Percentiles rank a stretch among this genome's conserved stretches.
Conservation (phyloP, 2,797 vertebrate genomes). For the Onychomys leucogaster region DNA sequence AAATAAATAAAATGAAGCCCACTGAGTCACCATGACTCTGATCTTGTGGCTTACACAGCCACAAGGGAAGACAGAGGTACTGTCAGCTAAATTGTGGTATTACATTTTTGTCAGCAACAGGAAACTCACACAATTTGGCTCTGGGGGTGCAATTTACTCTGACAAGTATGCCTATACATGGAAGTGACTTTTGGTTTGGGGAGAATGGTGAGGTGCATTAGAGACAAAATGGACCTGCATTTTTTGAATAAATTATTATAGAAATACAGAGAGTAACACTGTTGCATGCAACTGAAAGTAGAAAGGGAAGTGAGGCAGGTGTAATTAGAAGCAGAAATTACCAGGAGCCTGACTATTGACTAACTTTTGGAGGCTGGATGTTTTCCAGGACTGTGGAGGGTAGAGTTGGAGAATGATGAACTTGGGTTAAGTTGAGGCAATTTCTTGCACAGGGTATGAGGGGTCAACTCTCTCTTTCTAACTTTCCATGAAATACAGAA, state of each 20-base stretch:
- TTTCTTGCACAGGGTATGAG: not conserved
- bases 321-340: not conserved
- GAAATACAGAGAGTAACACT: not conserved
- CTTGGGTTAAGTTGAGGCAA: not conserved
- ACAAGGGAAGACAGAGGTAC: not conserved
- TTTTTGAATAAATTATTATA: not conserved
- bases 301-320: not conserved
- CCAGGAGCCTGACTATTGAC: no score
- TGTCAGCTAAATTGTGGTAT: not conserved
- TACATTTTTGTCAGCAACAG: not conserved
- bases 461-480: not conserved
- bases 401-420: not conserved
- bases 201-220: not conserved
- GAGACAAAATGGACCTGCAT: not conserved
- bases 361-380: no score
- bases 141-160: not conserved
- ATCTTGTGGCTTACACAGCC: not conserved
- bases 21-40: no score
- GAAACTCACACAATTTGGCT: not conserved
- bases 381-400: not conserved
- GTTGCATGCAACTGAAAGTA: not conserved
- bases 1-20: no score
- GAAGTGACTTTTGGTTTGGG: not conserved
- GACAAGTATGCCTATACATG: not conserved
- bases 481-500: not conserved